Evolutionary conservation across 2,797 vertebrate species (phyloP), one percentile per base, ranked within the genome.

Genomic region (Sebastes nivosus): DNA sequence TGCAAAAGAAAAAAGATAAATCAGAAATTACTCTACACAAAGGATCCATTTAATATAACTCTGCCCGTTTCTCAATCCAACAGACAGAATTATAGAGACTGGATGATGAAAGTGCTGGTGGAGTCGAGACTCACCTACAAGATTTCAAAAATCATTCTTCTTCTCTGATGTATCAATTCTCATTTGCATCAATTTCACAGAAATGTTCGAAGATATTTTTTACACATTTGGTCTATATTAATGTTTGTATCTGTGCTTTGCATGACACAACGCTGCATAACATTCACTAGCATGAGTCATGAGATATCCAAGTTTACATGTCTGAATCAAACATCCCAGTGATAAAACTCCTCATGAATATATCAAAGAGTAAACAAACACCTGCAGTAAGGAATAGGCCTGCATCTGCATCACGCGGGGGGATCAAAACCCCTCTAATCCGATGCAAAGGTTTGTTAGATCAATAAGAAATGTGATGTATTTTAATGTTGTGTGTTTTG

Each of bases 21-120:
- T 88, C 85, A 87, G 87, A 94, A 92, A 92, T 92, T 75, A 86
- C 81, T 87, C 83, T 72, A 87, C 81, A 94, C 86, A 93, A 90
- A 89, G 83, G 77, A 79, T 84, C 86, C 73, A 86, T 93, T 50
- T 94, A 90, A 91, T 88, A 92, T 75, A 88, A 85, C 75, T 87
- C 74, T 80, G 72, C 75, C 78, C 27, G 36, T 88, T 92, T 91
- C 86, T 91, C 76, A 88, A 88, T 90, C 84, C 83, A 84, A 89
- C 78, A 83, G 86, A 89, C 82, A 72, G 79, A 77, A 84, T 90
- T 83, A 85, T 79, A 85, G 68, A 92, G 88, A 84, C 57, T 69
- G 68, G 61, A 74, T 71, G 88, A 88, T 89, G 87, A 87, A 89
- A 89, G 88, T 69, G 52, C 64, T 46, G 22, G 67, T 30, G 34